Evolutionary conservation across 2,888 invertebrate genomes (phyloP).

Genomic region (Trissonchulus latispiculum): DNA sequence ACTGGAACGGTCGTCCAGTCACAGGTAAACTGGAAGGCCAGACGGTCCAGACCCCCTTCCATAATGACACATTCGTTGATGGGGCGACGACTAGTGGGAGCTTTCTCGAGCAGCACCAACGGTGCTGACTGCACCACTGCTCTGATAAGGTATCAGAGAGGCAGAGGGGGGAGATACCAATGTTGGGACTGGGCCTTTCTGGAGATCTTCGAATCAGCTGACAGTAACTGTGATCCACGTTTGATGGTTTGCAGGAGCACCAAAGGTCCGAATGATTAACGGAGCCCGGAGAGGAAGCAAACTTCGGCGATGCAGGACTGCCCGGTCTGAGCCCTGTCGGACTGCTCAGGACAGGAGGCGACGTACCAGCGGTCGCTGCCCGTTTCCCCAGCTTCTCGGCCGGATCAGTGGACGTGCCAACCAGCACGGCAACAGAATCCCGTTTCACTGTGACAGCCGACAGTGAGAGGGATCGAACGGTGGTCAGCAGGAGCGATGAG

Average conservation of each 20-base stretch:
- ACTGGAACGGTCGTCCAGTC: background rate
- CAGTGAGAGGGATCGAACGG: background rate
- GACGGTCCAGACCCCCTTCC: background rate
- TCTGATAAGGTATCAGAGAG: conserved; percentile 24
- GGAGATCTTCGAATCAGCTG: conserved; percentile 28
- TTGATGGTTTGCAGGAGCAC: no score
- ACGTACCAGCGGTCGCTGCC: background rate
- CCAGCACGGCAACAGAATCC: no score
- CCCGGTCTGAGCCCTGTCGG: background rate
- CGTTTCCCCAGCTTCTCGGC: background rate
- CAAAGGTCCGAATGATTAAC: background rate
- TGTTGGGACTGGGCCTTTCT: conserved; percentile 19
- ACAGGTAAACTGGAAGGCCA: background rate
- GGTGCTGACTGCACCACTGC: conserved; percentile 26
- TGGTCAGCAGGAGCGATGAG: background rate
- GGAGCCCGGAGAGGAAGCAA: background rate
- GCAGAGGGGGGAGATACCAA: conserved; percentile 28
- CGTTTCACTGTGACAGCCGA: background rate
- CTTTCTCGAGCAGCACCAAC: background rate
- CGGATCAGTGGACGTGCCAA: background rate
- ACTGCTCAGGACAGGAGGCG: background rate
- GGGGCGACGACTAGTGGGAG: no score
- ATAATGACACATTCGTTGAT: background rate
- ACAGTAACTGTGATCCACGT: conserved; percentile 21
- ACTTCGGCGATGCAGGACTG: no score